Evolutionary conservation across 2,888 invertebrate species (phyloP).

Genomic region (Thymelicus lineola): DNA sequence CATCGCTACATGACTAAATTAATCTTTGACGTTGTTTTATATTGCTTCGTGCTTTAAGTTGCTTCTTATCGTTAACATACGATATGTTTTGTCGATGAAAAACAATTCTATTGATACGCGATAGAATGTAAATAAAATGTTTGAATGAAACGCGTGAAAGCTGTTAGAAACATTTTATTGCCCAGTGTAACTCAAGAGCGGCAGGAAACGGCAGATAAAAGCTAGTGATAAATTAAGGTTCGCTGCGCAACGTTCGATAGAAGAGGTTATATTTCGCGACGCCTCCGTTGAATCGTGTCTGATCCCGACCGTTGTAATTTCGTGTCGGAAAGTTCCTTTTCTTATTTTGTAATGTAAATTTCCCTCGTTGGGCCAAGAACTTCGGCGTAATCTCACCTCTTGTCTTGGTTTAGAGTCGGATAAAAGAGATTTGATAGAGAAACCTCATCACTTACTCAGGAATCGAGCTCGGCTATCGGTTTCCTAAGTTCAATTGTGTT

Average conservation of each 20-base stretch:
- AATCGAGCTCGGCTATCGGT: slow-evolving; percentile 53
- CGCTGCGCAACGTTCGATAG: slow-evolving; percentile 51
- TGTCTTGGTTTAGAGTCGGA: slow-evolving; percentile 66
- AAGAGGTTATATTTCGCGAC: slow-evolving; percentile 56
- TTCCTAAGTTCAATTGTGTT: background rate
- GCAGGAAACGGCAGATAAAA: slow-evolving; percentile 51
- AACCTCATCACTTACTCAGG: slow-evolving; percentile 55
- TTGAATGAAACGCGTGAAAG: slow-evolving; percentile 21
- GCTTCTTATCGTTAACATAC: slow-evolving; percentile 4
- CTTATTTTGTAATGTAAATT: slow-evolving; percentile 73
- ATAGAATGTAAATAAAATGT: slow-evolving; percentile 6
- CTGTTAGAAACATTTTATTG: slow-evolving; percentile 48
- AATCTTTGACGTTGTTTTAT: background rate
- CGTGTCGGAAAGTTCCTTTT: slow-evolving; percentile 66
- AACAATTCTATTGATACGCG: background rate
- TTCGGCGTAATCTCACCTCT: slow-evolving; percentile 61
- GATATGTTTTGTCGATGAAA: background rate
- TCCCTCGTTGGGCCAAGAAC: slow-evolving; percentile 54
- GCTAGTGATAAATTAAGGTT: slow-evolving; percentile 60
- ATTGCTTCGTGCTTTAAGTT: too few species aligned
- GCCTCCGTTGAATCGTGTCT: slow-evolving; percentile 52
- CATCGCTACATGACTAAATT: background rate
- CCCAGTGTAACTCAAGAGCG: slow-evolving; percentile 50
- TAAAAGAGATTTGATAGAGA: slow-evolving; percentile 69
- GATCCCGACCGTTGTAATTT: slow-evolving; percentile 65